Base-by-base conservation (phyloP, 2,888 invertebrate genomes). In the Dichetophora obliterata region DNA sequence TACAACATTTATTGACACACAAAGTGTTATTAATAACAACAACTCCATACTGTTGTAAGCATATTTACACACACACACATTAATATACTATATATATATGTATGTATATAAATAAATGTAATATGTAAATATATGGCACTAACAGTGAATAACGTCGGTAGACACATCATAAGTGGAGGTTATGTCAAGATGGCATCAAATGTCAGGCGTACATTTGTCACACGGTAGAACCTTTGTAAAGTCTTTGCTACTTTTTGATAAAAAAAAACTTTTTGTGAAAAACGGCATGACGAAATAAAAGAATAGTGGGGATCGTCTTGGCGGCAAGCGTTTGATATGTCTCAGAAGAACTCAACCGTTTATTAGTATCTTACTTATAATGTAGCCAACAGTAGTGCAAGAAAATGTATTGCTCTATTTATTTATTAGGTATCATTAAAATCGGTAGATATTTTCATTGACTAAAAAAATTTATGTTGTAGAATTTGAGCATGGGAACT, bases 21-120 rank as follows among this genome's bases (percentile, higher is more conserved):
- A 68, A 52, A 24, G 68, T 68, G 68, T 68, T 50, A 68, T 68
- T 68, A 68, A 68, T 68, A 50, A 50, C 68, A 68, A 34, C 22
- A 68, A 31, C 19, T n/a, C 65, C n/a, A n/a, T 31, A 1, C 31
- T 27, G 16, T 27, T 19, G 14, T 34, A 2, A 59, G 14, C n/a
- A 54, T 22, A 54, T 54, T n/a, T 22, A n/a, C n/a, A 54, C 54
- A 54, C 19, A 6, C n/a, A n/a, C 11, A 9, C 9, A 6, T n/a
- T 9, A 9, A 54, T 19, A 19, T 31, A n/a, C n/a, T n/a, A n/a
- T n/a, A 54, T 22, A 54, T 4, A 14, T 14, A 5, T 22, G 1
- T 19, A 19, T n/a, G 8, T 11, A 54, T 22, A 59, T 11, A 24
- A 4, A 24, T 27, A 11, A 59, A 22, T 24, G 14, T 27, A 24